Percentiles rank a stretch among this genome's conserved stretches.
These are phyloP conservation scores for Epinotia demarniana DNA, from an alignment of 2,888 invertebrate genomes.

Conservation along the genomic window DNA sequence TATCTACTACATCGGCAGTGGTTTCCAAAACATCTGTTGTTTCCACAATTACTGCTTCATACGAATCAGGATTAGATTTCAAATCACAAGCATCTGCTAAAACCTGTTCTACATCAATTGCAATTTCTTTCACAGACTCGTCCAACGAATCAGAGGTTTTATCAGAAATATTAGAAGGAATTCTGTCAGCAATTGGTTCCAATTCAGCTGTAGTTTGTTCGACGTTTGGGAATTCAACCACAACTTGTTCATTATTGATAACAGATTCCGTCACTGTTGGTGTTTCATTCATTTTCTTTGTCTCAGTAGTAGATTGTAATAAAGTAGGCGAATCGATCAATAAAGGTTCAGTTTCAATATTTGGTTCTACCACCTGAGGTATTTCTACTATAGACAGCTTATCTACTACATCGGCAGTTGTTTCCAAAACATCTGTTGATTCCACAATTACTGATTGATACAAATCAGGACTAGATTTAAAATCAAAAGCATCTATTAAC, in stretches of 20 bases:
- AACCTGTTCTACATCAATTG: neutral
- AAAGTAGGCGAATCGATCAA: neutral
- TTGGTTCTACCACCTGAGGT: neutral
- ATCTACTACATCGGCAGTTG: neutral
- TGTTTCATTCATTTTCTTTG: no score
- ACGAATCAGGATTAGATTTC: neutral
- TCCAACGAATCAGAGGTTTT: neutral
- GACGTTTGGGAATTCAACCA: neutral
- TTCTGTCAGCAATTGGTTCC: neutral
- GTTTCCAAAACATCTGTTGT: neutral
- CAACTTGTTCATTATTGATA: neutral
- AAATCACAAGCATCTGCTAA: neutral
- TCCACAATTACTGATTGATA: neutral
- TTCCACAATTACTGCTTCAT: neutral
- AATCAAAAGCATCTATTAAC: neutral
- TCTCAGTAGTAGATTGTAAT: neutral
- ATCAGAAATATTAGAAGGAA: neutral
- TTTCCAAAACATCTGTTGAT: neutral
- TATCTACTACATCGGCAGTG: neutral
- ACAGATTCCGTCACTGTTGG: no score
- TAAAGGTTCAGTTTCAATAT: neutral
- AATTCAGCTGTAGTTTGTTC: conserved; percentile 8
- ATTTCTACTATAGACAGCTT: neutral
- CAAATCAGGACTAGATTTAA: neutral
- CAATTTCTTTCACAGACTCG: neutral